Percentiles rank a stretch among this genome's conserved stretches.
These are phyloP conservation scores for Brenthis daphne DNA, from an alignment of 2,888 invertebrate genomes.

Conservation along the genomic window DNA sequence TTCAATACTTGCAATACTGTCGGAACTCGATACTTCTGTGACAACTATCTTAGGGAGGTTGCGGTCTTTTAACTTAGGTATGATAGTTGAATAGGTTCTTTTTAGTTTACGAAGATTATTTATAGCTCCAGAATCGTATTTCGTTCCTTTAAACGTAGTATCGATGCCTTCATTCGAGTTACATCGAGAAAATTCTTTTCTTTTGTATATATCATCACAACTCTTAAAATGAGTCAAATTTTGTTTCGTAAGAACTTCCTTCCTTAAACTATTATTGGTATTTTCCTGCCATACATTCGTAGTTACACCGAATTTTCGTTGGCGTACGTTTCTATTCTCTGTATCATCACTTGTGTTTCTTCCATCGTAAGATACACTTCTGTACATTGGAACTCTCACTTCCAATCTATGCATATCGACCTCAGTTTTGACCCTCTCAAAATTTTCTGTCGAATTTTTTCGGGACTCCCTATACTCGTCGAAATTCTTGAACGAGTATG, in stretches of 20 bases:
- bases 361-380: slow-evolving; percentile 51
- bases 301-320: slow-evolving; percentile 53
- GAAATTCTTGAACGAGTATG: slow-evolving; percentile 55
- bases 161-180: slow-evolving; percentile 37
- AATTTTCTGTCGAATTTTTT: slow-evolving; percentile 46
- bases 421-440: slow-evolving; percentile 43
- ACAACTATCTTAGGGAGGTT: slow-evolving; percentile 50
- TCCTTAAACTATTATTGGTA: slow-evolving; percentile 54
- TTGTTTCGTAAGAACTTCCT: slow-evolving; percentile 57
- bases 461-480: slow-evolving; percentile 48
- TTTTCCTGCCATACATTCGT: slow-evolving; percentile 52
- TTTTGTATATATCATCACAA: slow-evolving; percentile 53
- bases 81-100: slow-evolving; percentile 43
- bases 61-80: slow-evolving; percentile 34
- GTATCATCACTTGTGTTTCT: slow-evolving; percentile 38
- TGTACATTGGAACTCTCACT: slow-evolving; percentile 44
- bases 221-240: slow-evolving; percentile 55
- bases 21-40: slow-evolving; percentile 42
- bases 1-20: slow-evolving; percentile 46
- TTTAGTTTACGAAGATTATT: slow-evolving; percentile 46
- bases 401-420: slow-evolving; percentile 38
- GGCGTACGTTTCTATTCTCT: slow-evolving; percentile 45
- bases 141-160: slow-evolving; percentile 36
- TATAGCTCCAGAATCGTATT: slow-evolving; percentile 39
- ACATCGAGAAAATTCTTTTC: slow-evolving; percentile 30